These are phyloP conservation scores for Palythoa heliodiscus DNA, from an alignment of 92 coral and sea anemone genomes.

Conservation along the genomic window DNA sequence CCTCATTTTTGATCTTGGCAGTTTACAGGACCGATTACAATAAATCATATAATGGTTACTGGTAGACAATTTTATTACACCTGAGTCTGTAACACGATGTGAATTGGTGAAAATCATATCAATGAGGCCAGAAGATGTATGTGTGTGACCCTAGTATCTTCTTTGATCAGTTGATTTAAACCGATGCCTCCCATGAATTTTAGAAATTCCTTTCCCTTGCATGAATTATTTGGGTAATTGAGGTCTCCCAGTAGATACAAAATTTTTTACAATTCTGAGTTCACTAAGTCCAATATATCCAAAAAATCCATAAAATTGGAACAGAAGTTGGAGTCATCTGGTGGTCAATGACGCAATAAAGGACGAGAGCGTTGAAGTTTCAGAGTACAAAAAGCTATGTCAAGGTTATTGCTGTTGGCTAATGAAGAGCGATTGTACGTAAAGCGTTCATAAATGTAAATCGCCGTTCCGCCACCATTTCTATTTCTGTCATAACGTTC, in stretches of 20 bases:
- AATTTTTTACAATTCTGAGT: constrained; percentile 44
- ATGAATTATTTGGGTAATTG: constrained; percentile 31
- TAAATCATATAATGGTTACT: constrained; percentile 52
- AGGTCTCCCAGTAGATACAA: constrained; percentile 46
- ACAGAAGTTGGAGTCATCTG: constrained; percentile 29
- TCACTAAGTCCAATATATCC: constrained; percentile 29
- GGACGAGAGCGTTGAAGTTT: too few relatives aligned
- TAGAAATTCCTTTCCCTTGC: constrained; percentile 54
- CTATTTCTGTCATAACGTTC: constrained; percentile 46
- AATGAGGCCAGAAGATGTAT: constrained; percentile 34
- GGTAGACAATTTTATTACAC: constrained; percentile 32
- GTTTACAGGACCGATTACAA: constrained; percentile 50
- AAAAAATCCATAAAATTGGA: constrained; percentile 27
- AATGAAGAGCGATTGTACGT: constrained; percentile 18
- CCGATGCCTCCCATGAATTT: constrained; percentile 44
- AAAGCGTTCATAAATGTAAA: constrained; percentile 41
- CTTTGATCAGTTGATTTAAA: constrained; percentile 36
- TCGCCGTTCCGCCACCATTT: constrained; percentile 23
- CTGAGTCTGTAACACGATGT: constrained; percentile 50
- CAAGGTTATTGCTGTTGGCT: neutral
- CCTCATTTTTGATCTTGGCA: constrained; percentile 42
- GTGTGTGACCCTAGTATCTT: constrained; percentile 42
- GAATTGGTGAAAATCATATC: constrained; percentile 49
- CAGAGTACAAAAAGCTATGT: too few relatives aligned
- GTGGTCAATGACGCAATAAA: constrained; percentile 58